Percentiles rank a stretch among this genome's conserved stretches.
Conservation (phyloP, 1,140 invertebrate species). For the Listronotus oregonensis region DNA sequence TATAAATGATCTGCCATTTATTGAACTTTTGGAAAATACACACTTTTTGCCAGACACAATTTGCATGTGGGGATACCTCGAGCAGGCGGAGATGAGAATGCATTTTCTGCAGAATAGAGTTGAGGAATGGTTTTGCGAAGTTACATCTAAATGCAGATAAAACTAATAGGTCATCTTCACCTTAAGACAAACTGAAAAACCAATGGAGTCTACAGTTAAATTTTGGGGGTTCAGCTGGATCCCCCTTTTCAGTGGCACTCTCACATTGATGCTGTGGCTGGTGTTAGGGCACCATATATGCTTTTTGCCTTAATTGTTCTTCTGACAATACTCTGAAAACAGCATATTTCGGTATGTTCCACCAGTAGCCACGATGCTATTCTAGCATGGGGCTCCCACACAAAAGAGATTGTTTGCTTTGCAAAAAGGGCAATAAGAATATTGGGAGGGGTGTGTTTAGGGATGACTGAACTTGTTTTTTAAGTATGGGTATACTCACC, state of each 20-base stretch:
- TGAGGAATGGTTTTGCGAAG: background rate
- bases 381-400: constrained; percentile 4
- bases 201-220: background rate
- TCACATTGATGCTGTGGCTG: constrained; percentile 4
- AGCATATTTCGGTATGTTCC: too few relatives aligned
- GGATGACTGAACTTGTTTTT: too few relatives aligned
- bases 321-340: background rate
- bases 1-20: constrained; percentile 11
- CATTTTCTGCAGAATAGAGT: background rate
- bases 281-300: background rate
- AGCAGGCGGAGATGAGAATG: background rate
- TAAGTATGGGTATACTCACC: too few relatives aligned
- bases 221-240: background rate
- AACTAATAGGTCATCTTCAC: background rate
- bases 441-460: background rate
- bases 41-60: constrained; percentile 13
- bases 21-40: background rate
- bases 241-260: background rate
- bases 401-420: background rate
- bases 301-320: too few relatives aligned
- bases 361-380: constrained; percentile 10
- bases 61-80: background rate
- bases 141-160: too few relatives aligned
- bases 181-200: background rate
- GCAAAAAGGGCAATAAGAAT: background rate